Base-by-base conservation (phyloP, 2,113 vertebrate genomes). In the Leptobrachium leishanense region DNA sequence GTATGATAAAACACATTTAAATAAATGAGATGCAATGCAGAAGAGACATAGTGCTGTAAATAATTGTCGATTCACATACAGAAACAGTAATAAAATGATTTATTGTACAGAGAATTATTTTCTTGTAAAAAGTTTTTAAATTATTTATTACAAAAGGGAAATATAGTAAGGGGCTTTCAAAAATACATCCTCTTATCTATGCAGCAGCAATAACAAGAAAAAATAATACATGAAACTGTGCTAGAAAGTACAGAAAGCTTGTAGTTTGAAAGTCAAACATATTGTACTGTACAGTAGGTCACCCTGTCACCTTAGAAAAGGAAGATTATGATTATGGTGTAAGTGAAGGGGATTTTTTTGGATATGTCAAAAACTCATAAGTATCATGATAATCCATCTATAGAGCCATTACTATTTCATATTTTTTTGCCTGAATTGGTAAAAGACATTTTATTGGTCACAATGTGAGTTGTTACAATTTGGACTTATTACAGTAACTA, bases 401-500 rank as follows among this genome's bases (percentile, higher is more conserved):
- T 54, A 8, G 6, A 54, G 50, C 50, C 11, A 31, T 54, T 8
- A 54, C 50, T 8, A 8, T 1, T 54, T 54, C 55, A 59, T 11
- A 59, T 8, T 59, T 59, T 59, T 6, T 59, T 59, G 46, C 8
- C 46, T 50, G 46, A 8, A 31, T 54, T 1, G 12, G 2, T 12
- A 13, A 59, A 59, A 59, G 6, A 11, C 13, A 3, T 12, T 13
- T 59, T 8, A 31, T 11, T 72, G 50, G n/a, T 72, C 20, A 72
- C 8, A 6, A 3, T 12, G 6, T 39, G 9, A 55, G 46, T 10
- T 53, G 55, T 59, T 12, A 59, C 11, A 12, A 59, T 72, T 54
- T 20, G 69, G 15, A 72, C 31, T 39, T 72, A 71, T 72, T 54
- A 40, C 20, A 5, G 44, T 72, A 50, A 70, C 7, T 53, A 55